These are phyloP conservation scores for Coreoperca whiteheadi DNA, from an alignment of 2,113 vertebrate species.

Conservation along the genomic window DNA sequence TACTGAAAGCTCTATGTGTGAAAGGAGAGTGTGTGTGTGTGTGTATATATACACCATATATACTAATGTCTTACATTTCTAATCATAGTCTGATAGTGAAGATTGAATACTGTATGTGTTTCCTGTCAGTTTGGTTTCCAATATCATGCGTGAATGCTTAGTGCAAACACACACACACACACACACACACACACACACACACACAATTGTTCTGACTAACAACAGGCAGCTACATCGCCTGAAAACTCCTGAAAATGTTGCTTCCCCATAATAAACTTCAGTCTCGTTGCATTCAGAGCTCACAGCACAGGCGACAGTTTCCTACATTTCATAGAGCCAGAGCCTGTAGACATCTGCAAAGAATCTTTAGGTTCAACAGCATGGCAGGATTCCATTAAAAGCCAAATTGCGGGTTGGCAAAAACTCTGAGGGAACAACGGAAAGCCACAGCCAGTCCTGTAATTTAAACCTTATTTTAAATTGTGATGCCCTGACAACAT, in stretches of 20 bases:
- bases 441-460: conserved; percentile 96
- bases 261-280: conserved; percentile 35
- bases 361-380: conserved; percentile 95
- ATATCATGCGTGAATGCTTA: conserved; percentile 1
- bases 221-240: conserved; percentile 36
- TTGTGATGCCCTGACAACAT: conserved; percentile 85
- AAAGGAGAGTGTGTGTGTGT: neutral
- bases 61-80: neutral
- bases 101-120: conserved; percentile 16
- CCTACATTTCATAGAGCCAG: conserved; percentile 89
- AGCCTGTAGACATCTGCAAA: conserved; percentile 98
- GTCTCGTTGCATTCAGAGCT: conserved; percentile 40
- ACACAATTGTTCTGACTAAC: conserved; percentile 20
- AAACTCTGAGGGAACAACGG: conserved; percentile 95
- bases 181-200: conserved; percentile 8
- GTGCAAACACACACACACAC: neutral
- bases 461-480: conserved; percentile 99
- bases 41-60: neutral
- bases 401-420: conserved; percentile 98
- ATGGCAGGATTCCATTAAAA: conserved; percentile 99
- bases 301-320: conserved; percentile 76
- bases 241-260: conserved; percentile 49
- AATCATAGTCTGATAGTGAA: neutral
- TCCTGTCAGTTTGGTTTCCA: conserved; percentile 15
- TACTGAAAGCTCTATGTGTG: neutral